Evolutionary conservation across 2,888 invertebrate species (phyloP).

Genomic region (Schizaphis graminum): DNA sequence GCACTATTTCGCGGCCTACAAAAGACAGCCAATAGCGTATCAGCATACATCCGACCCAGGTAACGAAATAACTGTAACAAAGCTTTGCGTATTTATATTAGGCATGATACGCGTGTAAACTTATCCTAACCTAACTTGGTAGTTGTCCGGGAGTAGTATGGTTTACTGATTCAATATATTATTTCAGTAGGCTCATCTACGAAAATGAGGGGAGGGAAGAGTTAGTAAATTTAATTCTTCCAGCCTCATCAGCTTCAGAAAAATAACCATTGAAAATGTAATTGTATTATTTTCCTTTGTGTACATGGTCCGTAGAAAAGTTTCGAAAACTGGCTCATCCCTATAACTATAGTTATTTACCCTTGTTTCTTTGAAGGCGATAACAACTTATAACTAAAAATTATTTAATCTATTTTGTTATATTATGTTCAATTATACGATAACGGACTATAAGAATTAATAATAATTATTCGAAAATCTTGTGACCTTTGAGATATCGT

Average conservation of each 20-base stretch:
- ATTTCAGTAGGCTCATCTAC: background rate
- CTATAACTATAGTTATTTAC: background rate
- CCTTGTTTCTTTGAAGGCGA: background rate
- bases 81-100: background rate
- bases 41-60: slow-evolving; percentile 37
- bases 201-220: background rate
- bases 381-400: background rate
- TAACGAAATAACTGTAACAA: background rate
- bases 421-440: background rate
- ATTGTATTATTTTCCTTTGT: background rate
- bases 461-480: background rate
- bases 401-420: background rate
- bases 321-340: background rate
- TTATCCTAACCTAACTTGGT: background rate
- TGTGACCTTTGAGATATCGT: background rate
- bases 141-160: background rate
- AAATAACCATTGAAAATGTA: background rate
- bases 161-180: background rate
- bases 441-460: background rate
- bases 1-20: slow-evolving; percentile 49
- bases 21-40: slow-evolving; percentile 39
- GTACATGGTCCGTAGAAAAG: background rate
- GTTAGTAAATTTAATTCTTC: background rate
- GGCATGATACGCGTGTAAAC: background rate
- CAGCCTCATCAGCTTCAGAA: background rate